Evolutionary conservation across 2,888 invertebrate species (phyloP), one percentile per base, ranked within the genome.

Genomic region (Gymnoscelis rufifasciata): DNA sequence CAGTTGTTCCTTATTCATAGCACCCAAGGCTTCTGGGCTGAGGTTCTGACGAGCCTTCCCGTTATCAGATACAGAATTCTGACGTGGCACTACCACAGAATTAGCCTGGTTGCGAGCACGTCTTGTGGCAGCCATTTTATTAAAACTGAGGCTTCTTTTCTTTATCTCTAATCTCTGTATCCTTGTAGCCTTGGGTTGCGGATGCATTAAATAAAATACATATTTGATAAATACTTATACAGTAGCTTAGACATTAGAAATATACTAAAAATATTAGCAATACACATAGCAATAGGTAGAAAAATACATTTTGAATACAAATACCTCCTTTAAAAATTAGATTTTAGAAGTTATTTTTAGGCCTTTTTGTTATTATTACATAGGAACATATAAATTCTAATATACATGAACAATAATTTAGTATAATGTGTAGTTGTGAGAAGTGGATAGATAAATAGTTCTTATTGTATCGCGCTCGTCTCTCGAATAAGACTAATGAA

Each of bases 1-100:
- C 57, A 93, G 88, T 72, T 92, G 92, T 70, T 92, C 92, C 88
- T 92, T 92, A 69, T 89, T 92, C 88, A 92, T 90, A 54, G 88
- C 81, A 47, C 89, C 86, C 70, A 92, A 80, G 66, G 88, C 81
- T 64, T 89, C 88, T 44, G 84, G 83, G 54, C 76, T 83, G 57
- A 87, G 67, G 56, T 71, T 83, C 64, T 87, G 84, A 54, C 83
- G 83, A 42, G 77, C 71, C 62, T 78, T 76, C 60, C 77, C 81
- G 73, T 79, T 82, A 36, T 88, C 87, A 64, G 82, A 78, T 37
- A 83, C 66, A 8, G 83, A 82, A 58, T 75, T 83, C 60, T 81
- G 87, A 62, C 84, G 78, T 13, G 83, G 86, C 58, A 86, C 69
- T 13, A 73, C 67, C 54, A 86, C 72, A 28, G 81, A 75, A 55